Evolutionary conservation across 2,797 vertebrate genomes (phyloP), one percentile per base, ranked within the genome.

Genomic region (Alauda arvensis): DNA sequence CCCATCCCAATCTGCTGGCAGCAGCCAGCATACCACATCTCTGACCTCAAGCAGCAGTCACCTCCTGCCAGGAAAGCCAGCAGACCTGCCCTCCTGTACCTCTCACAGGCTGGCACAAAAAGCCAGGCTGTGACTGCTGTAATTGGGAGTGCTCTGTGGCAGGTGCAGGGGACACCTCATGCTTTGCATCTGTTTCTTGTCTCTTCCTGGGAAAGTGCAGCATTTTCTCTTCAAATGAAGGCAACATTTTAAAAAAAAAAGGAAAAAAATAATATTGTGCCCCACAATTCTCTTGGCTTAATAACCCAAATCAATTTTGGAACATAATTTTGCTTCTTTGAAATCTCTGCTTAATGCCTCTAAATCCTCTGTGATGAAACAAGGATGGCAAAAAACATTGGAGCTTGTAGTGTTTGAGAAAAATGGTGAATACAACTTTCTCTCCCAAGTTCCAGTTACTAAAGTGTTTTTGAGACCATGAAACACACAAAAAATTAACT

Each of bases 361-460:
- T 59, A 59, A 79, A 34, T 87, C 25, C 12, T 62, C 39, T 80
- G 0, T 56, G 25, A 65, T 59, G 18, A 34, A 77, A 77, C 71
- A 61, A n/a, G 3, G 16, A 16, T 7, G 53, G 14, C 9, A 6
- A 7, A 29, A 26, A n/a, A 37, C 1, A 29, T 28, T 72, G 12
- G 10, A 40, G 4, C 24, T 70, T 70, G 11, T 31, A 51, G 26
- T 29, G 8, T 89, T 83, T 60, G 42, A 61, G 53, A 51, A 71
- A 60, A 85, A 39, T 7, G 75, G 2, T n/a, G 23, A 67, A n/a
- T 26, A 84, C 78, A 77, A 49, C 14, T 74, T 79, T 43, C 3
- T 57, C 11, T 85, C 7, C 18, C 0, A 0, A 40, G 14, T 52
- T 60, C n/a, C 0, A 5, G 42, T 76, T 78, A 62, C 9, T 62